Base-by-base conservation (phyloP, 2,797 vertebrate genomes). In the Danio kyathit region DNA sequence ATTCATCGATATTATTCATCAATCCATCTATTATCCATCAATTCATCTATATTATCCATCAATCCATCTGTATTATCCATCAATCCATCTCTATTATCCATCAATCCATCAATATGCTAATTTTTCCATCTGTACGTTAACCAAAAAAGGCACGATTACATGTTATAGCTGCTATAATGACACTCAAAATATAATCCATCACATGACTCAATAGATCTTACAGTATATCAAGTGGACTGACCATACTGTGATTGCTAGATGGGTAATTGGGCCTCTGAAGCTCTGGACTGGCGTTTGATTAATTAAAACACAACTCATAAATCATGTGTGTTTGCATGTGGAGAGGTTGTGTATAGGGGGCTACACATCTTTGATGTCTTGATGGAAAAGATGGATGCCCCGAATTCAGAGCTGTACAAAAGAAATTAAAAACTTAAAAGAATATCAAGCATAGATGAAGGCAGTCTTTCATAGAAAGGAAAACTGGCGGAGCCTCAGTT, bases 401-500 rank as follows among this genome's bases (percentile, higher is more conserved):
- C 6, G 46, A 11, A 12, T 57, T 51, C 46, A 13, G 41, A 52
- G 11, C 29, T 12, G 19, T n/a, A 19, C n/a, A 43, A 64, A 64
- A 61, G 1, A 75, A 40, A 76, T 43, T 4, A 41, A 64, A 63
- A 49, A 48, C 49, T 54, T 54, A 52, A 64, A 65, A 64, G 56
- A 73, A 54, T 80, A 59, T 60, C 10, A 64, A 44, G 48, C 10
- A 66, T 54, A 46, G 59, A 56, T 54, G 59, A 73, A 79, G 17
- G 77, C n/a, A 79, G 59, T 63, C 57, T 63, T 72, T 19, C 7
- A 44, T 16, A 4, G 4, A 64, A 80, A 46, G 40, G 77, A 71
- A 80, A 80, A 72, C 52, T 72, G 59, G 67, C 46, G 38, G 4
- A 5, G 11, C 12, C n/a, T 72, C 40, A 2, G 10, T 64, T 63